Conservation (phyloP, 2,888 invertebrate genomes). For the Drosophila infuscata region DNA sequence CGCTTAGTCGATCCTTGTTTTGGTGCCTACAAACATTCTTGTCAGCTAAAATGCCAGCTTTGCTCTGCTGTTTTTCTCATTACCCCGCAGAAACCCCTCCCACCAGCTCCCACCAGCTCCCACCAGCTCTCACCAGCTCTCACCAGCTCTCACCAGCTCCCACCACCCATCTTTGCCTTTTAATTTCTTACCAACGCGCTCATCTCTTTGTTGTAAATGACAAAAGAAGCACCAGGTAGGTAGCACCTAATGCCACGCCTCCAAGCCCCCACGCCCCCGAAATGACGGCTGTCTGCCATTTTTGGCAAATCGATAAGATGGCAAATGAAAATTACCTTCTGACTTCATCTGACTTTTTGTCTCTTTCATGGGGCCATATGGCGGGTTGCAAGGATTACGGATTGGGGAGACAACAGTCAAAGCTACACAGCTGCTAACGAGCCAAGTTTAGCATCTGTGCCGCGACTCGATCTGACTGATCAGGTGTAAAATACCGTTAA, state of each 20-base stretch:
- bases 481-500: slow-evolving; percentile 25
- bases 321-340: slow-evolving; percentile 47
- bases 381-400: neutral
- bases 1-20: neutral
- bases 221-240: slow-evolving; percentile 30
- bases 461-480: slow-evolving; percentile 31
- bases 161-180: too few species aligned
- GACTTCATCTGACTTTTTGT: slow-evolving; percentile 6
- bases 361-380: slow-evolving; percentile 9
- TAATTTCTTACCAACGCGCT: neutral
- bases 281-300: neutral
- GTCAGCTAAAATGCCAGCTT: slow-evolving; percentile 1
- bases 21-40: neutral
- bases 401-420: neutral
- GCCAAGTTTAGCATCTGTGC: neutral
- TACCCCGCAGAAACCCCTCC: neutral
- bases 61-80: slow-evolving; percentile 7
- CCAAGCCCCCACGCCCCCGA: neutral
- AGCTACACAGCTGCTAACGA: slow-evolving; percentile 10
- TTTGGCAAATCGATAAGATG: slow-evolving; percentile 52
- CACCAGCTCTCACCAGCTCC: too few species aligned
- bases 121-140: too few species aligned
- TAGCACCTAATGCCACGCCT: neutral
- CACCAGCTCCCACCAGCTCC: too few species aligned
- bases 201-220: slow-evolving; percentile 38